Evolutionary conservation across 2,888 invertebrate species (phyloP), one percentile per base, ranked within the genome.

Genomic region (Syritta pipiens): DNA sequence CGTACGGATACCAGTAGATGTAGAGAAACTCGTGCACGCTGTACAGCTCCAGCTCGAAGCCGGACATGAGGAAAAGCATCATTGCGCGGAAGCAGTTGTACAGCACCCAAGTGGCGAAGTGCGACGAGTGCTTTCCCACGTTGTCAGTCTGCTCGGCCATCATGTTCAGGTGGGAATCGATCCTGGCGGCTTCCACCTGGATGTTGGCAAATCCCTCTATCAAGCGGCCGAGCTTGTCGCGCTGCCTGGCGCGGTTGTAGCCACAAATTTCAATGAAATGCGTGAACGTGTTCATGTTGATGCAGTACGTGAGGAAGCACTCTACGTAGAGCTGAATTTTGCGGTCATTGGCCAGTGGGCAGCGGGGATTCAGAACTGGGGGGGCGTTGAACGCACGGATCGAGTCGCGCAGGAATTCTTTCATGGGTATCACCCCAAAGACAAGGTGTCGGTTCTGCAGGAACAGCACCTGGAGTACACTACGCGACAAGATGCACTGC

Each of bases 1-100:
- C 98, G 88, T 97, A 96, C 20, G 98, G 90, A 89, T 97, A 97
- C 97, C 97, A 97, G 89, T 95, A 99, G 83, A 98, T 95, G 87
- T 97, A 98, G 84, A 97, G 94, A 89, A 96, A 98, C 90, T 99
- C 99, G 87, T 98, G 98, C 19, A 95, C 94, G 69, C 97, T 96
- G 89, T 98, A 99, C 26, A 99, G 90, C 88, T 99, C 98, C 60
- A 99, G 91, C 87, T 98, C 98, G 84, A 99, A 95, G 0, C 98
- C 98, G 17, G 97, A 94, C 83, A 98, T 91, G 30, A 98, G 91
- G 88, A 97, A 98, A 86, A 97, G 94, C 84, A 97, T 94, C 97
- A 98, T 98, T 26, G 97, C 93, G 42, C 95, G 90, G 49, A 97
- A 91, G 44, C 97, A 96, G 88, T 98, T 97, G 89, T 98, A 97